Base-by-base conservation (phyloP, 2,888 invertebrate species). In the Globia sparganii region DNA sequence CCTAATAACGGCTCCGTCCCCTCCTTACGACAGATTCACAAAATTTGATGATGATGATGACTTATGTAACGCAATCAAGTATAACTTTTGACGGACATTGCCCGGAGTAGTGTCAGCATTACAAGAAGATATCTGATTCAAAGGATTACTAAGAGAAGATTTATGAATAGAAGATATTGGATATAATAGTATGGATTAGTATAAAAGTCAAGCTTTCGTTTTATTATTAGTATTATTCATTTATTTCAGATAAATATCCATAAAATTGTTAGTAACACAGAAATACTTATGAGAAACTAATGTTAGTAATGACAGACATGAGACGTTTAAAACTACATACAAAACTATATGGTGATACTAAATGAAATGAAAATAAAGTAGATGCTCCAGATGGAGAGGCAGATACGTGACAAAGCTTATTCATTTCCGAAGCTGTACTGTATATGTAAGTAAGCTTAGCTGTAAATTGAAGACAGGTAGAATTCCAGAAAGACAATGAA, bases 1-100 rank as follows among this genome's bases (percentile, higher is more conserved):
- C 89, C 91, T 90, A 93, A 93, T 91, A 92, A 93, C 90, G 85
- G 81, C 75, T 87, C 77, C 74, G 85, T 87, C 84, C 87, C 90
- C 89, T 91, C 88, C 88, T 92, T 90, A 92, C 89, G 91, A 91
- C 93, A 92, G 92, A 93, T 94, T 92, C 91, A 93, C 92, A 91
- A 94, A 94, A 93, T 93, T 93, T 93, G 94, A 94, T 94, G 94
- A 92, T 93, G 92, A 94, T 93, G 93, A 94, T 95, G 95, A 95
- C 93, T 95, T 95, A 94, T 94, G 94, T 95, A 93, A 95, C 92
- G 95, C 93, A 95, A 95, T 95, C 95, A 95, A 94, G 94, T 94
- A 93, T 94, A 94, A 93, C 94, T 93, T 94, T 94, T 94, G 93
- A 94, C 91, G 93, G 92, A 87, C 93, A 87, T 89, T 89, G 91